Percentiles rank a stretch among this genome's conserved stretches.
Conservation (phyloP, 1,140 invertebrate species). For the Sinonovacula constricta region DNA sequence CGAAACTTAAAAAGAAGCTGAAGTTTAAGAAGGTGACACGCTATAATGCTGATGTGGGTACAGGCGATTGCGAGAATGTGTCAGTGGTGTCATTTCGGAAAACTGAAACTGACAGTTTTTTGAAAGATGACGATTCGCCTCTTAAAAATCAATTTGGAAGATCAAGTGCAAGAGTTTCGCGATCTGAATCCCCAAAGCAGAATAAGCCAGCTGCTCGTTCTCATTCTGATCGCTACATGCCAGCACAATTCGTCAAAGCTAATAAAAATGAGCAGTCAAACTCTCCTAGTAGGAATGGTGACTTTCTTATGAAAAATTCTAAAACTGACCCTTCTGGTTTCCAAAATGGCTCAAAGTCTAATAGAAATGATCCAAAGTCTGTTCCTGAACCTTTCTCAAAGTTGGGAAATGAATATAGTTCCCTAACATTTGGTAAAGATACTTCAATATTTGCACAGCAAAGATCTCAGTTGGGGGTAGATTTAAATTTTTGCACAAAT, state of each 20-base stretch:
- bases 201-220: background rate
- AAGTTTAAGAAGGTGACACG: constrained; percentile 36
- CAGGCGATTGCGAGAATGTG: constrained; percentile 43
- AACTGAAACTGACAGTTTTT: constrained; percentile 16
- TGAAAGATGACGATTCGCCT: constrained; percentile 7
- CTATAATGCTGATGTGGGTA: constrained; percentile 36
- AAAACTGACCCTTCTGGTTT: background rate
- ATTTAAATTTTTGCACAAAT: background rate
- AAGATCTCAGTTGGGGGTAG: too few relatives aligned
- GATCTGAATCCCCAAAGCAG: constrained; percentile 4
- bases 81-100: constrained; percentile 39
- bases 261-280: background rate
- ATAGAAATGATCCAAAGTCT: background rate
- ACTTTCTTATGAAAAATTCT: background rate
- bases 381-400: background rate
- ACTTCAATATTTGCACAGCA: too few relatives aligned
- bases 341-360: background rate
- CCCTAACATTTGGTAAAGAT: constrained; percentile 18
- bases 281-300: background rate
- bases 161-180: background rate
- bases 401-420: constrained; percentile 38
- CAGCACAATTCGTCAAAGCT: background rate
- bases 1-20: constrained; percentile 40
- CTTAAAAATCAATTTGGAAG: background rate
- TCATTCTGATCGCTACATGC: constrained; percentile 10